Evolutionary conservation across 2,888 invertebrate species (phyloP), one percentile per base, ranked within the genome.

Genomic region (Cheiracanthium punctorium): DNA sequence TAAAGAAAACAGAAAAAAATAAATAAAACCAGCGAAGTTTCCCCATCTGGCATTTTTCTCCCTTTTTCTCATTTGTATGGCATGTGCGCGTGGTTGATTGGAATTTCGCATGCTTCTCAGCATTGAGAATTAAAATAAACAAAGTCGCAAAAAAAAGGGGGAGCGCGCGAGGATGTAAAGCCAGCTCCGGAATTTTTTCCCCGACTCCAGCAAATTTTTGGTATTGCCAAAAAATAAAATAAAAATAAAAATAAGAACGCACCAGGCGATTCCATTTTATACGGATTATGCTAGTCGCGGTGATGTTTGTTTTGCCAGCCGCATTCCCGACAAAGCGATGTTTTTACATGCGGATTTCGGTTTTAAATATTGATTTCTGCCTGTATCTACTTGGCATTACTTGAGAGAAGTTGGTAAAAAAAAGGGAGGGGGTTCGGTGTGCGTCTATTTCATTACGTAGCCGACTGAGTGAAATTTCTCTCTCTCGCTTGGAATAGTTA

Each of bases 81-180:
- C 67, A 24, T 29, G 67, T 67, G 32, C 67, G 32, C 17, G 32
- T 14, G 17, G 67, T n/a, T 67, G 67, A 67, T 67, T 67, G 67
- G 67, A 67, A 67, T 67, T 67, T 67, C 67, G 32, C 67, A 67
- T 67, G 67, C 67, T 67, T 17, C 32, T 52, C 67, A 32, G 67
- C 58, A 24, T 58, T 58, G 58, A 58, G 58, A 58, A 58, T 58
- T 58, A 58, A 58, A 58, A 58, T 58, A 58, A 58, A 58, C 58
- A 58, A 58, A 58, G 58, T 58, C 58, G 58, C 5, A 58, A 58
- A 58, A 58, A 24, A n/a, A n/a, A n/a, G n/a, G n/a, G n/a, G n/a
- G n/a, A n/a, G n/a, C n/a, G 58, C 2, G 58, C 20, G 58, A 24
- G 24, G 20, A 58, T 58, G 58, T 58, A 58, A 58, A 58, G 58